Evolutionary conservation across 2,888 invertebrate species (phyloP), one percentile per base, ranked within the genome.

Genomic region (Microctonus hyperodae): DNA sequence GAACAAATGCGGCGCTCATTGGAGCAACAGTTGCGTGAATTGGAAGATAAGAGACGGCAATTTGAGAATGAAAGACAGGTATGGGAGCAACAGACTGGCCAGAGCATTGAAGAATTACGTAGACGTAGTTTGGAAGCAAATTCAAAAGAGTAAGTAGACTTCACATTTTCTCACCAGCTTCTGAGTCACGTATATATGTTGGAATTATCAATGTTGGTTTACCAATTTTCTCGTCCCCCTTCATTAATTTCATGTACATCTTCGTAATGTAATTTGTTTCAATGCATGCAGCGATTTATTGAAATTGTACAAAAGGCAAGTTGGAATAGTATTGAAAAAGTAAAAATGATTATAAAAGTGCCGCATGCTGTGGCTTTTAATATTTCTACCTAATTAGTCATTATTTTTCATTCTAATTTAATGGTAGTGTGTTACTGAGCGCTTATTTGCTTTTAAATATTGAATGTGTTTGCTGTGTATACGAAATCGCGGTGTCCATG

Each of bases 51-150:
- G 77, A 88, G 94, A 80, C 89, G 91, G 73, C 90, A 91, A 69
- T 94, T 97, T 80, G 94, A 93, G 78, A 88, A 90, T 67, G 98
- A 98, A 84, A 93, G 91, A 80, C 88, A 90, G 77, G 88, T 91
- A 64, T 98, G 97, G 96, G 97, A 98, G 86, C 92, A 94, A 77
- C 89, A 92, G 67, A 94, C 94, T 81, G 94, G 94, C 78, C 90
- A 95, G 72, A 94, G 94, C 81, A 89, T 96, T 75, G 96, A 96
- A 84, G 96, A 96, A 82, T 88, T 95, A 78, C 90, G 95, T 76
- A 89, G 95, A 74, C 90, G 94, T 84, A 94, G 93, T 77, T 88
- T 96, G 80, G 96, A 96, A 85, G 93, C 94, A 74, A 94, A 93
- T 86, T 92, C 94, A 86, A 94, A 93, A 88, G 93, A 92, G 92